Conservation (phyloP, 2,113 vertebrate genomes). For the Nicator chloris region DNA sequence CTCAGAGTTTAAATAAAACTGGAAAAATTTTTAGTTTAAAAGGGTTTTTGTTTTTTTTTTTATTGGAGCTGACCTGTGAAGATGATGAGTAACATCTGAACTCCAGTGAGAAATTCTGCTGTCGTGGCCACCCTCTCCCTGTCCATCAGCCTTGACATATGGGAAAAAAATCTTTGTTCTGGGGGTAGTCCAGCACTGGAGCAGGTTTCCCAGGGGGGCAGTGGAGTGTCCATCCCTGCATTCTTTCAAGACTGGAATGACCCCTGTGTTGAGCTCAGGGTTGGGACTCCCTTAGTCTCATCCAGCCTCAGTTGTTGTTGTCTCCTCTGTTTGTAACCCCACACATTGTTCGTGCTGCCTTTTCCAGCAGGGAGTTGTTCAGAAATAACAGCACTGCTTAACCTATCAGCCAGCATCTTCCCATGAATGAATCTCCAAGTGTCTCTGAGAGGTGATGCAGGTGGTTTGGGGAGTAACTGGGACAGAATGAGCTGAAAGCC, state of each 20-base stretch:
- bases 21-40: not conserved
- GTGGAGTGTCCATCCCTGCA: not conserved
- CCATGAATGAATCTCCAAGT: not conserved
- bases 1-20: not conserved
- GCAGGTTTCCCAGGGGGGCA: not conserved
- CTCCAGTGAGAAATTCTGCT: not conserved
- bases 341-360: not conserved
- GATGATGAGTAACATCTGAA: not conserved
- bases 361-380: not conserved
- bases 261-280: not conserved
- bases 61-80: not conserved
- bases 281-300: not conserved
- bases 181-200: not conserved
- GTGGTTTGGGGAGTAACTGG: not conserved
- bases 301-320: not conserved
- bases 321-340: not conserved
- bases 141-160: not conserved
- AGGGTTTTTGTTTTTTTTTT: not conserved
- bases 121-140: rapidly evolving
- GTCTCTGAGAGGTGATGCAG: not conserved
- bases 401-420: not conserved
- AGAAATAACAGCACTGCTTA: not conserved
- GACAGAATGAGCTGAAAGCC: not conserved
- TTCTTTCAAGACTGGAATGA: not conserved
- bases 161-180: not conserved